Evolutionary conservation across 2,113 vertebrate species (phyloP).

Genomic region (Sula dactylatra): DNA sequence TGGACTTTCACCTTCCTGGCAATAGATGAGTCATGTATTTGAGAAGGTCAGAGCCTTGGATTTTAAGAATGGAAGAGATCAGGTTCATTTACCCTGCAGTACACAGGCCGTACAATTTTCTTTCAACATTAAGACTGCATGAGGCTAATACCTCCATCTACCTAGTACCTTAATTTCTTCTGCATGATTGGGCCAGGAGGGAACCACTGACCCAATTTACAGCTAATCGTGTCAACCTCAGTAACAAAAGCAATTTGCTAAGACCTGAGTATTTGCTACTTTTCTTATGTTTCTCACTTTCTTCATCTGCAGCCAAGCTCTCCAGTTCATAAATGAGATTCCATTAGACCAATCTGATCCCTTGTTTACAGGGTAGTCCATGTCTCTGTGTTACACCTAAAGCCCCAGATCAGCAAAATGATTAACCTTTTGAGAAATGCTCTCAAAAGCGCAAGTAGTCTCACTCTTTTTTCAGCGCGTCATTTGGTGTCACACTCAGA

Average conservation of each 20-base stretch:
- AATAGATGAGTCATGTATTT: neutral
- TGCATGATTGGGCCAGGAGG: neutral
- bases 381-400: neutral
- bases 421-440: neutral
- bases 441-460: neutral
- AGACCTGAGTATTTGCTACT: neutral
- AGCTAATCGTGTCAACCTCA: neutral
- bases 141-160: neutral
- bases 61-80: neutral
- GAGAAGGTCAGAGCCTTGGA: neutral
- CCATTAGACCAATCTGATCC: neutral
- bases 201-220: neutral
- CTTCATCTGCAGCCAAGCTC: neutral
- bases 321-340: neutral
- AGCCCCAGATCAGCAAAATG: neutral
- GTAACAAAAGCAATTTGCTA: neutral
- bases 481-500: neutral
- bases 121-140: neutral
- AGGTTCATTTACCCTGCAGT: neutral
- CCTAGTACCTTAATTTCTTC: neutral
- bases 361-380: neutral
- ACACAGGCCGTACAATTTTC: neutral
- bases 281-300: neutral
- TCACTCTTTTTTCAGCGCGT: neutral
- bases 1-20: constrained; percentile 15